phyloP scores from a whole-genome alignment of 2,888 invertebrate genomes.

The Rambutsinella grinnellia region DNA sequence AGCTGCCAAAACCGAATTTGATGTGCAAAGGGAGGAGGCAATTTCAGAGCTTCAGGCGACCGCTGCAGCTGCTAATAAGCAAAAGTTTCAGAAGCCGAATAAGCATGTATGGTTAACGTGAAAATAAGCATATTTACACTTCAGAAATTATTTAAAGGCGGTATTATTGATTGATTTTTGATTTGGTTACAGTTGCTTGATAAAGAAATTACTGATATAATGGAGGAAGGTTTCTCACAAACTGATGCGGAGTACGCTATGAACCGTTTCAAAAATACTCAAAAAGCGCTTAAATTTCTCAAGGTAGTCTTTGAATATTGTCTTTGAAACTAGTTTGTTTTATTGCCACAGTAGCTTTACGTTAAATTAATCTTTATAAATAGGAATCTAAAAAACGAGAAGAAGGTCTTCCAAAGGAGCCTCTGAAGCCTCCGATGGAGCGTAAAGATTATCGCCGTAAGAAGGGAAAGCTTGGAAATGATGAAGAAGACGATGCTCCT shows the following conservation, averaged over 20 bases:
- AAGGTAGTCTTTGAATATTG: conserved; percentile 41
- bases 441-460: conserved; percentile 44
- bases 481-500: conserved; percentile 61
- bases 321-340: background rate
- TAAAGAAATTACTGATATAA: conserved; percentile 61
- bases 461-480: conserved; percentile 24
- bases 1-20: conserved; percentile 60
- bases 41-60: conserved; percentile 59
- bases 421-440: conserved; percentile 10
- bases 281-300: conserved; percentile 59
- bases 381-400: conserved; percentile 33
- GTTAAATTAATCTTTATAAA: conserved; percentile 1
- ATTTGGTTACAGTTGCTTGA: conserved; percentile 49
- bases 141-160: no score
- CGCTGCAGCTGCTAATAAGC: conserved; percentile 48
- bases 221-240: conserved; percentile 63
- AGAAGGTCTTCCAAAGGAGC: conserved; percentile 23
- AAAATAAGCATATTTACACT: no score
- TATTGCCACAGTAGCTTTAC: background rate
- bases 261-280: conserved; percentile 58
- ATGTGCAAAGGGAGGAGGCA: conserved; percentile 59
- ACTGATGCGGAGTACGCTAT: conserved; percentile 62
- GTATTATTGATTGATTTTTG: no score
- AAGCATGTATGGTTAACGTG: conserved; percentile 56
- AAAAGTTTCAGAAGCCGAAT: conserved; percentile 59